These are phyloP conservation scores for Nasonia vitripennis DNA, from an alignment of 1,140 invertebrate species.

Conservation along the genomic window DNA sequence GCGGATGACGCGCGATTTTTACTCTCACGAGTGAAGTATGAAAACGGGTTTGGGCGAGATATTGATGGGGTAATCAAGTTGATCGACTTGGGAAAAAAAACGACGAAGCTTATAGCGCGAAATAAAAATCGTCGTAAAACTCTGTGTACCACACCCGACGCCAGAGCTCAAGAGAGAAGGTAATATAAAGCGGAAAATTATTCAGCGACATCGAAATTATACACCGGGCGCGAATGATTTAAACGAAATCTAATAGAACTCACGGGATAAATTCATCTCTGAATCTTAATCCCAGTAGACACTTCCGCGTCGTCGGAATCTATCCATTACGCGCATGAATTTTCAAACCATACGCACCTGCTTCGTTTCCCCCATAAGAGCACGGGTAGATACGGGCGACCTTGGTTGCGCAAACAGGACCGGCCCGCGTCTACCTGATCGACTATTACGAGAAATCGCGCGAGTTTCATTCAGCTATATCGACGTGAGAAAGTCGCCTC, in stretches of 20 bases:
- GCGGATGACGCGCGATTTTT: background rate
- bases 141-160: no score
- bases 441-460: constrained; percentile 31
- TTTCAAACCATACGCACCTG: background rate
- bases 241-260: no score
- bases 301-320: background rate
- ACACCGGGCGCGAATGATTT: no score
- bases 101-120: background rate
- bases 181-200: background rate
- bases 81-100: background rate
- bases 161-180: background rate
- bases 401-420: background rate
- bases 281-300: background rate
- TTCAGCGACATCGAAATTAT: no score
- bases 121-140: background rate
- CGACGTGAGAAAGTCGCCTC: constrained; percentile 22
- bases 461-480: constrained; percentile 22
- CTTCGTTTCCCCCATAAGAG: constrained; percentile 3
- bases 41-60: no score
- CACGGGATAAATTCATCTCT: no score
- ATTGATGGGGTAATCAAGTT: background rate
- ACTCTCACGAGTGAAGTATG: no score
- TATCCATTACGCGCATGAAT: background rate
- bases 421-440: background rate
- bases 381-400: constrained; percentile 3